These are phyloP conservation scores for Orius insidiosus DNA, from an alignment of 1,140 invertebrate genomes.

Conservation along the genomic window DNA sequence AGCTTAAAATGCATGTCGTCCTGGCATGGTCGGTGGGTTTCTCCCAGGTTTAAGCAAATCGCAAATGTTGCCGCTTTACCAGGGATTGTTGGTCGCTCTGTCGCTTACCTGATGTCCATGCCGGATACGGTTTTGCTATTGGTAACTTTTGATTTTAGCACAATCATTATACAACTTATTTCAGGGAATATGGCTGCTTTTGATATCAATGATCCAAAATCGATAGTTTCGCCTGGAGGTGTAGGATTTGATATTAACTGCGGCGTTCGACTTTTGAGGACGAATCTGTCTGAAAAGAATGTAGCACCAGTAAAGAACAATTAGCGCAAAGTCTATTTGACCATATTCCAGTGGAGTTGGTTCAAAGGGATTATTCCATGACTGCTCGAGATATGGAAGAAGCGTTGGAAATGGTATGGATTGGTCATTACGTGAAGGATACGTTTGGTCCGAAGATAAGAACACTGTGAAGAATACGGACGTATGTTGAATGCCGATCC, in stretches of 20 bases:
- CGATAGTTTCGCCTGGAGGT: slow-evolving; percentile 94
- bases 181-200: slow-evolving; percentile 98
- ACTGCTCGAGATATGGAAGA: slow-evolving; percentile 92
- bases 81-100: slow-evolving; percentile 80
- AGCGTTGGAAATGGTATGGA: slow-evolving; percentile 99
- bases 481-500: slow-evolving; percentile 98
- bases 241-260: slow-evolving; percentile 99
- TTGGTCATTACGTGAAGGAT: slow-evolving; percentile 97
- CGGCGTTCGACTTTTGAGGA: slow-evolving; percentile 86
- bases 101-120: slow-evolving; percentile 94
- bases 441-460: slow-evolving; percentile 99
- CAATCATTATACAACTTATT: slow-evolving; percentile 6
- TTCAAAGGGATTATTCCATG: slow-evolving; percentile 98
- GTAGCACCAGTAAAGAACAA: slow-evolving; percentile 88
- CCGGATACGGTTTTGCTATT: slow-evolving; percentile 99
- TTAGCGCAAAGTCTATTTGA: slow-evolving; percentile 96
- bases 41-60: slow-evolving; percentile 97
- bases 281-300: slow-evolving; percentile 90
- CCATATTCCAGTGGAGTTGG: slow-evolving; percentile 98
- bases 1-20: slow-evolving; percentile 77
- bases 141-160: too few relatives aligned
- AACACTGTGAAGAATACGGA: slow-evolving; percentile 98
- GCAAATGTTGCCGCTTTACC: slow-evolving; percentile 97
- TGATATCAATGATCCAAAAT: slow-evolving; percentile 81
- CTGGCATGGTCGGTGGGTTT: slow-evolving; percentile 84